A percentile compares a stretch with the other conserved stretches of the same genome.
phyloP scores from a whole-genome alignment of 2,888 invertebrate species.

The Biston stratarius region DNA sequence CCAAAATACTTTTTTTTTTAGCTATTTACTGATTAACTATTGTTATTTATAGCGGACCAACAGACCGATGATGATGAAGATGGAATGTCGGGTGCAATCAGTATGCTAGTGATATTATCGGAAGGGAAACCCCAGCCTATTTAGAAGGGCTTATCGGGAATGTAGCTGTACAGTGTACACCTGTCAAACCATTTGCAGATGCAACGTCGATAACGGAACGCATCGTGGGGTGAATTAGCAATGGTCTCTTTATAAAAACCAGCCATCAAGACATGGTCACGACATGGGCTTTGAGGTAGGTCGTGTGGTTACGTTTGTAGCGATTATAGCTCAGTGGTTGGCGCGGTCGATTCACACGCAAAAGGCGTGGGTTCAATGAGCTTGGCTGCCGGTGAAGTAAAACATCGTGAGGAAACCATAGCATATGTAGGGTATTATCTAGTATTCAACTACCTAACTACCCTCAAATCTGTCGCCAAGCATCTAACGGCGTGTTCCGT shows the following conservation, averaged over 20 bases:
- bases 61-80: background rate
- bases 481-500: no score
- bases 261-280: no score
- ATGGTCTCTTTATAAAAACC: background rate
- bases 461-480: no score
- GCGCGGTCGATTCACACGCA: no score
- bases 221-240: conserved; percentile 7
- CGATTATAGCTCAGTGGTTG: background rate
- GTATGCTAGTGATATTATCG: background rate
- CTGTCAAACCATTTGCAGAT: conserved; percentile 20
- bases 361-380: no score
- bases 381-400: no score
- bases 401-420: no score
- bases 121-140: conserved; percentile 11
- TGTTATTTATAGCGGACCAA: no score
- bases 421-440: no score
- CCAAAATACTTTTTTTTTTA: no score
- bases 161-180: conserved; percentile 4
- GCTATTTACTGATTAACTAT: no score
- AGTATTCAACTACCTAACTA: no score
- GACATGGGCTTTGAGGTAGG: background rate
- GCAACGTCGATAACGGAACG: conserved; percentile 4
- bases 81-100: background rate
- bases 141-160: conserved; percentile 13
- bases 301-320: background rate